Evolutionary conservation across 2,888 invertebrate genomes (phyloP), one percentile per base, ranked within the genome.

Genomic region (Thalpophila matura): DNA sequence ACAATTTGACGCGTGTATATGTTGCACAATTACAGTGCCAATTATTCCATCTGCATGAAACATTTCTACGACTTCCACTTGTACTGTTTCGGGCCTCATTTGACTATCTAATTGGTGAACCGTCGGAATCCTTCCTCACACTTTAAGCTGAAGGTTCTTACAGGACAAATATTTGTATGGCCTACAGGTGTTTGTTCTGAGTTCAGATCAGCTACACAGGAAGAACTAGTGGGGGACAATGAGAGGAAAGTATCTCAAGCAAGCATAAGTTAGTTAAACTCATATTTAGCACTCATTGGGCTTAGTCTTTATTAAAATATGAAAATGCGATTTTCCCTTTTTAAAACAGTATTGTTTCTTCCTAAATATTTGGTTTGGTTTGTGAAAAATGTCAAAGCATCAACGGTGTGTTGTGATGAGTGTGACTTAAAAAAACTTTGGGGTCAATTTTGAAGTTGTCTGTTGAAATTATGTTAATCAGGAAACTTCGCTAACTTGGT

Each of bases 391-490:
- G 1, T n/a, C 14, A 14, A 42, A 24, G n/a, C 7, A 12, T 16
- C 12, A 42, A 33, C 16, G 22, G 37, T 29, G 18, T 16, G 22
- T 16, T 9, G 46, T 4, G 7, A 12, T 56, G n/a, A n/a, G n/a
- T n/a, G n/a, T n/a, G 27, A 37, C 47, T 64, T 27, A 9, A 40
- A 40, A 40, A 54, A 31, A 24, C 24, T 20, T 40, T 20, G 10
- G 3, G 49, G 49, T 29, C 37, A 35, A 12, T 57, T 68, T 45
- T 37, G 31, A 47, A 68, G 37, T 42, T 20, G 18, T 29, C 45
- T 37, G n/a, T 29, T 31, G 50, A 51, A 63, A 68, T 68, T 68
- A 68, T 68, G 68, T 43, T 68, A 68, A 68, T 51, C 35, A 1
- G 6, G 10, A 38, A 68, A 68, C 57, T 63, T 63, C 20, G 22